Evolutionary conservation across 1,140 invertebrate genomes (phyloP).

Genomic region (Leptonema lineaticorne): DNA sequence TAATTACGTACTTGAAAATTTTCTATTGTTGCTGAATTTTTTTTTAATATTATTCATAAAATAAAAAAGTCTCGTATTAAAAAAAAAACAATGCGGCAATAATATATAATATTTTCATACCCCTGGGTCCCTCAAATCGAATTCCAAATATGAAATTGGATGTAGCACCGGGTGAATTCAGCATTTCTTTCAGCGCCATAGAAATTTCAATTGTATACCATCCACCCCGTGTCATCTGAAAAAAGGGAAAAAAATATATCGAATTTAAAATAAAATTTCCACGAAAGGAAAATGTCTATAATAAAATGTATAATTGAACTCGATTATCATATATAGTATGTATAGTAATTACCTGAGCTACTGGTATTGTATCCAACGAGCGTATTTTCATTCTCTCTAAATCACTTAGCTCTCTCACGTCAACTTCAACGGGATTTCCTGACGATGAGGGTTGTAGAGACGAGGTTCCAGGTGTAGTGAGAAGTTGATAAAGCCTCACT

Average conservation of each 20-base stretch:
- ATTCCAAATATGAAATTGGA: slow-evolving; percentile 34
- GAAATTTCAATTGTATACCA: slow-evolving; percentile 40
- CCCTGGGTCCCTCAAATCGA: slow-evolving; percentile 39
- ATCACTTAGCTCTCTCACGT: slow-evolving; percentile 27
- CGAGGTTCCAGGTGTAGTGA: slow-evolving; percentile 18
- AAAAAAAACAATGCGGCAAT: too few relatives aligned
- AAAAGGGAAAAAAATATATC: slow-evolving; percentile 5
- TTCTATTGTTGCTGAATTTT: too few relatives aligned
- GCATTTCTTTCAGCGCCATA: slow-evolving; percentile 40
- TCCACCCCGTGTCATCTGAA: slow-evolving; percentile 36
- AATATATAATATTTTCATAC: slow-evolving; percentile 14
- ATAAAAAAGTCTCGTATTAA: too few relatives aligned
- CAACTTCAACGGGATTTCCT: slow-evolving; percentile 3
- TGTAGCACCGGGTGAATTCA: slow-evolving; percentile 33
- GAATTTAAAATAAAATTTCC: neutral
- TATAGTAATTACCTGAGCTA: slow-evolving; percentile 35
- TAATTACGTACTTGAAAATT: too few relatives aligned
- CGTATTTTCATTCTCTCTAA: slow-evolving; percentile 35
- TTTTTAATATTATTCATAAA: too few relatives aligned
- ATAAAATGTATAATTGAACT: neutral
- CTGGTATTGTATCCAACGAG: slow-evolving; percentile 32
- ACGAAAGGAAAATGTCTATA: too few relatives aligned
- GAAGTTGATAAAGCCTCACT: slow-evolving; percentile 33
- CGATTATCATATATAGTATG: slow-evolving; percentile 7
- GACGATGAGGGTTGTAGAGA: slow-evolving; percentile 6